A percentile compares a stretch with the other conserved stretches of the same genome.
Conservation (phyloP, 1,140 invertebrate genomes). For the Drosophila ambigua region DNA sequence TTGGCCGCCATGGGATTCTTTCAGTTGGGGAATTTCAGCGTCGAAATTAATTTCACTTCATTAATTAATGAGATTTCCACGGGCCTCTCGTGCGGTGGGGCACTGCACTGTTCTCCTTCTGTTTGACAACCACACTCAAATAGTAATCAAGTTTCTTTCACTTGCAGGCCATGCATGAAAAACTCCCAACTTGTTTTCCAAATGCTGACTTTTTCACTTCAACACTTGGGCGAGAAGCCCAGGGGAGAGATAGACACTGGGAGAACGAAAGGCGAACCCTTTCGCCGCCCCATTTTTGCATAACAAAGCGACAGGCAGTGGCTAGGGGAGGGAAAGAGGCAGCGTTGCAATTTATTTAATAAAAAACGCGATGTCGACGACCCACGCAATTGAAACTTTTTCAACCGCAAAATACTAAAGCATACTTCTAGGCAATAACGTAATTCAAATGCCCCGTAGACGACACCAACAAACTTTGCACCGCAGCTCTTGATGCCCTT, state of each 20-base stretch:
- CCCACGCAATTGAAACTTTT: slow-evolving; percentile 79
- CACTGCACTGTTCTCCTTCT: neutral
- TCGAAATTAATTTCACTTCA: slow-evolving; percentile 31
- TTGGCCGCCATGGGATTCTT: too few species aligned
- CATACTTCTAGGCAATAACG: slow-evolving; percentile 79
- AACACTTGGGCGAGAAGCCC: slow-evolving; percentile 39
- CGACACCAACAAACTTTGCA: slow-evolving; percentile 71
- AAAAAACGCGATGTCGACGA: slow-evolving; percentile 63
- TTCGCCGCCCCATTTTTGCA: slow-evolving; percentile 52
- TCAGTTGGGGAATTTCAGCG: neutral
- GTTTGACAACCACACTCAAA: slow-evolving; percentile 30
- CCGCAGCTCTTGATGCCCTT: too few species aligned
- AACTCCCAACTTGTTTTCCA: slow-evolving; percentile 61
- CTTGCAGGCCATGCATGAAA: slow-evolving; percentile 45
- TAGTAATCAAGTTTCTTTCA: slow-evolving; percentile 41
- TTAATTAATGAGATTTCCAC: slow-evolving; percentile 45
- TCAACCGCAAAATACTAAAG: slow-evolving; percentile 78
- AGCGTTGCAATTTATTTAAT: slow-evolving; percentile 76
- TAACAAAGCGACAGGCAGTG: slow-evolving; percentile 59
- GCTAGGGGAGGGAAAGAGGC: slow-evolving; percentile 15
- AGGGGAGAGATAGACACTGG: slow-evolving; percentile 23
- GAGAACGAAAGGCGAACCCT: slow-evolving; percentile 31
- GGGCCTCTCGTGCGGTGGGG: neutral
- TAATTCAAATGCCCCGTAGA: slow-evolving; percentile 71
- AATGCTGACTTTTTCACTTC: slow-evolving; percentile 44